Evolutionary conservation across 1,140 invertebrate species (phyloP).

Genomic region (Temnothorax curvispinosus): DNA sequence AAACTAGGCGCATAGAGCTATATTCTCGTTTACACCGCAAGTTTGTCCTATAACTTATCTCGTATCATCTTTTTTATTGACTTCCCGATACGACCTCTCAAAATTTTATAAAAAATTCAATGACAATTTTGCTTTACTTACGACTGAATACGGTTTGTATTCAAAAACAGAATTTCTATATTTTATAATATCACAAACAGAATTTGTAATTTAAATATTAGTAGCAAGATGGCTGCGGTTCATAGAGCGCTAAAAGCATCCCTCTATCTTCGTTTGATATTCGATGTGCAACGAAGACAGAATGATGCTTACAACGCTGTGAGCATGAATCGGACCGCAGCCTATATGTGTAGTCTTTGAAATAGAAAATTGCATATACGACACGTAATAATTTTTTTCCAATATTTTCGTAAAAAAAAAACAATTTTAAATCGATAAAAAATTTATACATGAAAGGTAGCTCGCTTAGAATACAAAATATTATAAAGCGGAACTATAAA

Average conservation of each 20-base stretch:
- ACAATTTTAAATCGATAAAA: not conserved
- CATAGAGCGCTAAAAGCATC: no score
- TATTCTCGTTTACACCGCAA: constrained; percentile 10
- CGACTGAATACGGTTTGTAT: not conserved
- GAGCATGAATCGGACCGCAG: no score
- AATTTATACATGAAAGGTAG: not conserved
- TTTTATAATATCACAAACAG: not conserved
- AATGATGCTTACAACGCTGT: no score
- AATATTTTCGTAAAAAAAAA: not conserved
- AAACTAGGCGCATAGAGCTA: not conserved
- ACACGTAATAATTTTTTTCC: not conserved
- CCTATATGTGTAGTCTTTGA: not conserved
- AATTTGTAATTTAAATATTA: not conserved
- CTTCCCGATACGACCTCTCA: not conserved
- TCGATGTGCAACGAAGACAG: no score
- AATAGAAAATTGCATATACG: not conserved
- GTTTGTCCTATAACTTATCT: not conserved
- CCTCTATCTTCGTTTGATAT: no score
- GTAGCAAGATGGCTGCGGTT: not conserved
- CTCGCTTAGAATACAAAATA: not conserved
- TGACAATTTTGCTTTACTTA: not conserved
- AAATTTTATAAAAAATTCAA: not conserved
- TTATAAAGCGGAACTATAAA: not conserved
- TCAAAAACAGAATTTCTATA: not conserved
- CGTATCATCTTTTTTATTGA: constrained; percentile 19